Evolutionary conservation across 2,888 invertebrate genomes (phyloP), one percentile per base, ranked within the genome.

Genomic region (Epinotia demarniana): DNA sequence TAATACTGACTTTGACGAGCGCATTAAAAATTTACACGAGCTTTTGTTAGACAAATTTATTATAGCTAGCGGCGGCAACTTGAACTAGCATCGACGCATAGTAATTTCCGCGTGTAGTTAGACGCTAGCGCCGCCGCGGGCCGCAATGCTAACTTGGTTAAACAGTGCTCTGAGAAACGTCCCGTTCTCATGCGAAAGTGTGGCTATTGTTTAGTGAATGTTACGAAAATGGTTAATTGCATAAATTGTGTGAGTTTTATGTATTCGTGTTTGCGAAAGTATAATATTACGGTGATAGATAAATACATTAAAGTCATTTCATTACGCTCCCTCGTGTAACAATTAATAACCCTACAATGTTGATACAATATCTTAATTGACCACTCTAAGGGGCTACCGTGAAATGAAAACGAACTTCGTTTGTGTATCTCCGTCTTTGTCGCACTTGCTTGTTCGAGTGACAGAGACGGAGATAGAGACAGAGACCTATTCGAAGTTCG

Each of bases 151-250:
- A 66, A 66, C 23, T 64, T 71, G 19, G 64, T 27, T 61, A 23
- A 18, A 58, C 85, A 88, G 88, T 85, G 85, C 89, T 87, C 89
- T 92, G 92, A 88, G 92, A 93, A 92, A 87, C 84, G 83, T 78
- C 83, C 81, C 88, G 86, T 92, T 93, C 92, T 87, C 93, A 91
- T 93, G 92, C 90, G 92, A 92, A 92, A 92, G 91, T 90, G 43
- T 85, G 81, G 77, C 81, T 75, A 84, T 85, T 85, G 84, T 84
- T 75, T 61, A 27, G 39, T 46, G 57, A 61, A 75, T 71, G 60
- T 75, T 75, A 75, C 71, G 69, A 75, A 75, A 75, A 75, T 75
- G 64, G 64, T 66, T 71, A 75, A 75, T 71, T 71, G 55, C 55
- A 67, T 72, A 61, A 73, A 73, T 62, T 67, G 73, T 73, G 60